Percentiles rank a stretch among this genome's conserved stretches.
Evolutionary conservation across 1,140 invertebrate genomes (phyloP).

Genomic region (Glomeris maerens): DNA sequence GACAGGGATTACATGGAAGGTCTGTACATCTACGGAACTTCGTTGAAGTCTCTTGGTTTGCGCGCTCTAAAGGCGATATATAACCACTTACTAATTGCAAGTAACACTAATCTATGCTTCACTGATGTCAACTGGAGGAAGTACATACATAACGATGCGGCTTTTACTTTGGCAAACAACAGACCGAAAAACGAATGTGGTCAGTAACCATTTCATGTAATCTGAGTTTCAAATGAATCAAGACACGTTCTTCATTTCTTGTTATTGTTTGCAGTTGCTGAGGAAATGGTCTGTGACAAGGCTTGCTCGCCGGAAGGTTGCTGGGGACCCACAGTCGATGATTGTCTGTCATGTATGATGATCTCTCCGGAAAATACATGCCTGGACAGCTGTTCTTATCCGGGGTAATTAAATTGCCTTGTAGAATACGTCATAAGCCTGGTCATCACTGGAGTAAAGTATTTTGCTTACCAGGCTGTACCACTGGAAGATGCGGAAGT

Average conservation of each 20-base stretch:
- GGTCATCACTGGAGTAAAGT: conserved; percentile 7
- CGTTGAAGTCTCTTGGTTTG: conserved; percentile 64
- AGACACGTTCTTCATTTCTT: too few species aligned
- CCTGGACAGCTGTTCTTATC: conserved; percentile 52
- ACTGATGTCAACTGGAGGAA: conserved; percentile 72
- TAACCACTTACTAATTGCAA: conserved; percentile 69
- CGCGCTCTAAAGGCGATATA: conserved; percentile 70
- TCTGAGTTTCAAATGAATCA: too few species aligned
- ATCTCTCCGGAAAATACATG: conserved; percentile 62
- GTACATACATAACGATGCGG: too few species aligned
- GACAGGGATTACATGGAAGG: too few species aligned
- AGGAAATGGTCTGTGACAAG: conserved; percentile 63
- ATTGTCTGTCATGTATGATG: conserved; percentile 77
- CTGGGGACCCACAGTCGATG: conserved; percentile 78
- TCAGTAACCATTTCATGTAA: conserved; percentile 41
- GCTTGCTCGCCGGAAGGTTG: conserved; percentile 81
- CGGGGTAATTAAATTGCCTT: conserved; percentile 18
- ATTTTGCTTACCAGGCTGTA: conserved; percentile 75
- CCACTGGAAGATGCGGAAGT: conserved; percentile 54
- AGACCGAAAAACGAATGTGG: conserved; percentile 51
- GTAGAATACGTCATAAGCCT: background rate
- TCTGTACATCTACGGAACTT: conserved; percentile 85
- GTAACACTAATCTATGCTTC: conserved; percentile 81
- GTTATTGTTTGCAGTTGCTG: conserved; percentile 37
- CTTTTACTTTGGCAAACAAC: conserved; percentile 59